Conservation (phyloP, 2,113 vertebrate species). For the Tiliqua scincoides region DNA sequence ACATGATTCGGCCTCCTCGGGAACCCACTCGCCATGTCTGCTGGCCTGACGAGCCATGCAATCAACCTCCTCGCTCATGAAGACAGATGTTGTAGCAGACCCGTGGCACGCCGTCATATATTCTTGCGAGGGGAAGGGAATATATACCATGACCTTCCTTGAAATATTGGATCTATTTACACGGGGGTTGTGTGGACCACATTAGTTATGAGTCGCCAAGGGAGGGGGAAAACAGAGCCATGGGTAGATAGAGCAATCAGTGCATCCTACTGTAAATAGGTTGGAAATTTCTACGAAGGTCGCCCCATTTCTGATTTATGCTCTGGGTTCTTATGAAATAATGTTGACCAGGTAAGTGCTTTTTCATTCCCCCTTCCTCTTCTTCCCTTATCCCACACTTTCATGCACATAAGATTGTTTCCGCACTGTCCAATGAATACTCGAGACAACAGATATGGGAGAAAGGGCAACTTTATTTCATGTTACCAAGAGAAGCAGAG, state of each 20-base stretch:
- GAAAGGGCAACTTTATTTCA: too few relatives aligned
- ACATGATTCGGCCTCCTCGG: constrained; percentile 48
- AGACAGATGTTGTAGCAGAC: constrained; percentile 75
- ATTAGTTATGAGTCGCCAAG: constrained; percentile 81
- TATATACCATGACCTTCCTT: constrained; percentile 78
- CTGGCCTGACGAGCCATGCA: constrained; percentile 65
- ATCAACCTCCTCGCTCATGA: constrained; percentile 73
- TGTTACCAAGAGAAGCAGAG: too few relatives aligned
- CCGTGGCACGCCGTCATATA: constrained; percentile 74
- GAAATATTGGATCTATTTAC: constrained; percentile 84
- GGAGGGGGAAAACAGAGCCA: constrained; percentile 73
- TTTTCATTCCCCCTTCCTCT: constrained; percentile 65
- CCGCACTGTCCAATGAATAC: too few relatives aligned
- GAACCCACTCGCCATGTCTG: constrained; percentile 65
- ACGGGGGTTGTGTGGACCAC: constrained; percentile 72
- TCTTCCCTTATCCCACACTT: constrained; percentile 8
- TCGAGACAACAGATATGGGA: too few relatives aligned
- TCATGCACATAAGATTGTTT: too few relatives aligned
- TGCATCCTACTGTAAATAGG: constrained; percentile 81
- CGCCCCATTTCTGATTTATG: constrained; percentile 78
- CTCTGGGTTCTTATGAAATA: constrained; percentile 74
- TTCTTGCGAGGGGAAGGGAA: constrained; percentile 75
- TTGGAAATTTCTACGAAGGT: constrained; percentile 82
- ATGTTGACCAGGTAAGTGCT: constrained; percentile 80
- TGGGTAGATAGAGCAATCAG: constrained; percentile 80